A percentile compares a stretch with the other conserved stretches of the same genome.
Evolutionary conservation across 2,113 vertebrate genomes (phyloP).

Genomic region (Theristicus caerulescens): DNA sequence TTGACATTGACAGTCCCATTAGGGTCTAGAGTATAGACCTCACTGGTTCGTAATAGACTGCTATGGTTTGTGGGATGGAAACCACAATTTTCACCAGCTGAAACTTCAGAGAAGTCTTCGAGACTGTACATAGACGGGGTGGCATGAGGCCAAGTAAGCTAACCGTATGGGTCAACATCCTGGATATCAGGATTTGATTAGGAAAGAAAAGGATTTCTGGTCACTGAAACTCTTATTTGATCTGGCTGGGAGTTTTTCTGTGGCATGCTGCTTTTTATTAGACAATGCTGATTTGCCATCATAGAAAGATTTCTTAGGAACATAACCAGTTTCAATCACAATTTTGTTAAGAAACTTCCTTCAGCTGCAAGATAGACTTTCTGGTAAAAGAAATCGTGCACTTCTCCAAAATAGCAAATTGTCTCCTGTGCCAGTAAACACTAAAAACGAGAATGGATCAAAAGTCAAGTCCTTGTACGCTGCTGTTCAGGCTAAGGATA

Average conservation of each 20-base stretch:
- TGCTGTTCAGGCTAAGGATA: not conserved
- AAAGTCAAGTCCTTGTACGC: not conserved
- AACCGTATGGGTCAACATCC: not conserved
- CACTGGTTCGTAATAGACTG: not conserved
- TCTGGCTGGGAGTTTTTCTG: not conserved
- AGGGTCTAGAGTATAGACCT: not conserved
- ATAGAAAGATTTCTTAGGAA: not conserved
- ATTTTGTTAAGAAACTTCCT: not conserved
- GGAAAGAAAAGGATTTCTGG: not conserved
- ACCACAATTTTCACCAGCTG: not conserved
- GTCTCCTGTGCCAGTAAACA: not conserved
- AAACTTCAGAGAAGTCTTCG: not conserved
- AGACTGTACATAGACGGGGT: not conserved
- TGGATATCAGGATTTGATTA: not conserved
- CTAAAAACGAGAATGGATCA: not conserved
- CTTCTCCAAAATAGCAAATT: not conserved
- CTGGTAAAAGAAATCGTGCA: not conserved
- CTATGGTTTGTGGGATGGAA: not conserved
- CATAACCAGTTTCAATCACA: not conserved
- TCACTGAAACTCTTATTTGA: not conserved
- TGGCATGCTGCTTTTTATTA: not conserved
- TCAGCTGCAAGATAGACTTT: not conserved
- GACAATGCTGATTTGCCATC: not conserved
- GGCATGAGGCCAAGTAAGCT: not conserved
- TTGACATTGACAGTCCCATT: not conserved